Evolutionary conservation across 2,888 invertebrate species (phyloP).

Genomic region (Pyrrhia umbra): DNA sequence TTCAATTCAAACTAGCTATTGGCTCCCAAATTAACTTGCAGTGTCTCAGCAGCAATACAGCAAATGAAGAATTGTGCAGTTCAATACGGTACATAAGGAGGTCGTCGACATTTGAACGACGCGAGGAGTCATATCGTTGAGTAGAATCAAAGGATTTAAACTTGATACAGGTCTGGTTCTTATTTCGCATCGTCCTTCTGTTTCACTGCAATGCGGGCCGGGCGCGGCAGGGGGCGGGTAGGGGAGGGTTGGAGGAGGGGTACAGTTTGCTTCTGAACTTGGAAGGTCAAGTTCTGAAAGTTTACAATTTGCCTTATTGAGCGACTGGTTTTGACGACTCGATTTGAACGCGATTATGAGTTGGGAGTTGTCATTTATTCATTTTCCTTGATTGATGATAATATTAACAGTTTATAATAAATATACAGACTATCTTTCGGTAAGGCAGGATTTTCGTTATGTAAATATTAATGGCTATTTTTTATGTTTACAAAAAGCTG

Average conservation of each 20-base stretch:
- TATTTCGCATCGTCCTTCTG: conserved; percentile 79
- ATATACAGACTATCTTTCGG: too few relatives aligned
- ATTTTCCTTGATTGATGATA: conserved; percentile 16
- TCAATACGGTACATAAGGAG: conserved; percentile 60
- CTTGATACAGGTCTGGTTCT: conserved; percentile 70
- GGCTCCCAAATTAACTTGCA: conserved; percentile 68
- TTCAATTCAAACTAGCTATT: conserved; percentile 62
- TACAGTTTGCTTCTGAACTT: conserved; percentile 78
- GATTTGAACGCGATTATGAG: conserved; percentile 61
- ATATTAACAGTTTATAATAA: neutral
- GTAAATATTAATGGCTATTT: too few relatives aligned
- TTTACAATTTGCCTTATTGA: conserved; percentile 78
- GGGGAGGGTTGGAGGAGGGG: conserved; percentile 66
- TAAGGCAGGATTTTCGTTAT: too few relatives aligned
- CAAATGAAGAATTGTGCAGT: conserved; percentile 61
- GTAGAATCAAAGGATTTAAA: conserved; percentile 66
- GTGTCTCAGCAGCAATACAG: conserved; percentile 55
- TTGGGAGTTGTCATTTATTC: conserved; percentile 31
- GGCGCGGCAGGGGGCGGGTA: conserved; percentile 67
- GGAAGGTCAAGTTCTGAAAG: conserved; percentile 85
- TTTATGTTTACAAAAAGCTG: too few relatives aligned
- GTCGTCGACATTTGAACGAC: conserved; percentile 63
- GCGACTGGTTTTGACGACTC: conserved; percentile 69
- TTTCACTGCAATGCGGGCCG: conserved; percentile 87
- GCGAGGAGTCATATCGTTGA: conserved; percentile 59